Conservation (phyloP, 1,140 invertebrate genomes). For the Cyclargus thomasi region DNA sequence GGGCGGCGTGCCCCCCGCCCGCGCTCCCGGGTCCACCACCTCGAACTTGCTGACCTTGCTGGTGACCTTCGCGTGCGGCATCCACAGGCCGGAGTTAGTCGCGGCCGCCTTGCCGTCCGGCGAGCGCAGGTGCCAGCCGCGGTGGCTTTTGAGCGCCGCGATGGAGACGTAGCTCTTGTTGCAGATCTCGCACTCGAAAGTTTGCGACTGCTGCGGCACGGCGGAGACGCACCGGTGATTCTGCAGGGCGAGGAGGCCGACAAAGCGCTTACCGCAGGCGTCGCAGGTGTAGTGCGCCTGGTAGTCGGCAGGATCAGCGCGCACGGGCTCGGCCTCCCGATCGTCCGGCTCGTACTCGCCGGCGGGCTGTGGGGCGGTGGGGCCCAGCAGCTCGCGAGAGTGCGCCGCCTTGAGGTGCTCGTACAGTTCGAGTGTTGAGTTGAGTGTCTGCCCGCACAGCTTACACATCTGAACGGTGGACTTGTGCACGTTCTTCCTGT, state of each 20-base stretch:
- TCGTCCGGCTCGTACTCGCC: slow-evolving; percentile 53
- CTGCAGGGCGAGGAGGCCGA: slow-evolving; percentile 63
- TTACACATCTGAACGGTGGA: slow-evolving; percentile 68
- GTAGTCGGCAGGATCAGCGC: slow-evolving; percentile 54
- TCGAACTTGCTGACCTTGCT: slow-evolving; percentile 72
- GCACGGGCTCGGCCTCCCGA: slow-evolving; percentile 56
- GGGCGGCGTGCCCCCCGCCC: slow-evolving; percentile 39
- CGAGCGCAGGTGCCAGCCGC: slow-evolving; percentile 77
- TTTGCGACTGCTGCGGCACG: slow-evolving; percentile 49
- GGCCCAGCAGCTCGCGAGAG: slow-evolving; percentile 67
- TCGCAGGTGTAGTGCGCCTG: slow-evolving; percentile 68
- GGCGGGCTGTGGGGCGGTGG: slow-evolving; percentile 58
- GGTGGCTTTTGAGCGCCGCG: slow-evolving; percentile 76
- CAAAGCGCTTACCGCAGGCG: slow-evolving; percentile 68
- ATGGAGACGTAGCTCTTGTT: slow-evolving; percentile 76
- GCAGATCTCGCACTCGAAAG: slow-evolving; percentile 76
- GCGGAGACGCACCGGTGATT: slow-evolving; percentile 68
- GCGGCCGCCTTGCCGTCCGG: slow-evolving; percentile 74
- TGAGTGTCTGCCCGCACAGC: slow-evolving; percentile 69
- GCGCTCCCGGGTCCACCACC: slow-evolving; percentile 48
- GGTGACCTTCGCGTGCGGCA: slow-evolving; percentile 73
- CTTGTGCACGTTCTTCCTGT: slow-evolving; percentile 71
- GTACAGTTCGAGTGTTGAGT: slow-evolving; percentile 65
- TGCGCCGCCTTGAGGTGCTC: slow-evolving; percentile 69
- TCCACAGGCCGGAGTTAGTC: slow-evolving; percentile 71